Percentiles rank a stretch among this genome's conserved stretches.
Evolutionary conservation across 2,797 vertebrate genomes (phyloP).

Genomic region (Silurus lanzhouensis): DNA sequence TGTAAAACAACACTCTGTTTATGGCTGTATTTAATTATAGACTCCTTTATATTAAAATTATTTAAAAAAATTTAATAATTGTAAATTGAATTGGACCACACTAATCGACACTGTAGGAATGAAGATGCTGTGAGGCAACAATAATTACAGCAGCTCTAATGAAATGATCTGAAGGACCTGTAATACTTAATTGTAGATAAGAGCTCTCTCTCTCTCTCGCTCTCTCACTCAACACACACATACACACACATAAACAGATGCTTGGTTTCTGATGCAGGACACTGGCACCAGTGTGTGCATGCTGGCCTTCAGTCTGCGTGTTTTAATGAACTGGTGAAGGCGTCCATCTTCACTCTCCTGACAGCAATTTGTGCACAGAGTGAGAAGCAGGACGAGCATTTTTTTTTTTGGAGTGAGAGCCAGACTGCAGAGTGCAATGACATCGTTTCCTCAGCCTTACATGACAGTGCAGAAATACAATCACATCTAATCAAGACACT

Average conservation of each 20-base stretch:
- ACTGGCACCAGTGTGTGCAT: constrained; percentile 5
- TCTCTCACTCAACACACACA: background rate
- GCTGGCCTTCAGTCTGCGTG: background rate
- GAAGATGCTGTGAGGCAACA: background rate
- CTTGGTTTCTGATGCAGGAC: background rate
- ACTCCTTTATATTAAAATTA: background rate
- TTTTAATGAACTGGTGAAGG: constrained; percentile 19
- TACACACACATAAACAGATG: background rate
- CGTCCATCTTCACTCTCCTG: background rate
- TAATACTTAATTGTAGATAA: background rate
- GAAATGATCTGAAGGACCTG: background rate
- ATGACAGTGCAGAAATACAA: constrained; percentile 9
- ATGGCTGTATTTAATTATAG: background rate
- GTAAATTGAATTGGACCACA: background rate
- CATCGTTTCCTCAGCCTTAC: constrained; percentile 29
- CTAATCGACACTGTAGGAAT: background rate
- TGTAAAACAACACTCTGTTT: background rate
- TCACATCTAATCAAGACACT: background rate
- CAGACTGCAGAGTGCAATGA: background rate
- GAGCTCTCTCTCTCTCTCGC: background rate
- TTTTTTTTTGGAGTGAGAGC: constrained; percentile 12
- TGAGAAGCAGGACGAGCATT: background rate
- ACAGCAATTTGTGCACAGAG: constrained; percentile 28
- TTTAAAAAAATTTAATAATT: background rate
- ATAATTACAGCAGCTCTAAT: constrained; percentile 8